Conservation (phyloP, 2,888 invertebrate genomes). For the Willowsia nigromaculata region DNA sequence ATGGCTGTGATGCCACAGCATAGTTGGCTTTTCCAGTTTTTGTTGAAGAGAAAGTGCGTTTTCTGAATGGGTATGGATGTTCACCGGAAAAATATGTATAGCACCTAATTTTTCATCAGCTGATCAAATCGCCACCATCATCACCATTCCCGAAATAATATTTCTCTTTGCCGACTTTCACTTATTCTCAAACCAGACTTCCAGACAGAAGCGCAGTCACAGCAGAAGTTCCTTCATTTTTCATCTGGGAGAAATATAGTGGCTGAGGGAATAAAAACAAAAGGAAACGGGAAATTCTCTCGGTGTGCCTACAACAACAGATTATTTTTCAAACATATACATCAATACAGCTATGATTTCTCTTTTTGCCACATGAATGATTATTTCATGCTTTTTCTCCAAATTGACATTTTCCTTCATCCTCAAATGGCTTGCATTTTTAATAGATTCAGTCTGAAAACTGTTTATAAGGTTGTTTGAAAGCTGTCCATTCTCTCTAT, state of each 20-base stretch:
- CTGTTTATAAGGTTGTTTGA: background rate
- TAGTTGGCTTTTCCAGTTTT: background rate
- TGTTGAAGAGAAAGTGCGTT: background rate
- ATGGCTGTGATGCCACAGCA: background rate
- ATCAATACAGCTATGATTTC: background rate
- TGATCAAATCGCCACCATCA: background rate
- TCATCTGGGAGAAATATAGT: background rate
- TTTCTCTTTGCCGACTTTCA: background rate
- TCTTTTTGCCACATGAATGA: background rate
- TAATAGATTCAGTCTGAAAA: background rate
- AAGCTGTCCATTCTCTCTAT: too few relatives aligned
- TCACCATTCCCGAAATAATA: background rate
- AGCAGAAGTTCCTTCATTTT: background rate
- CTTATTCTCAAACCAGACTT: background rate
- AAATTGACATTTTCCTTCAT: background rate
- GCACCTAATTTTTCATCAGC: constrained; percentile 46
- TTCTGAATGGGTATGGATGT: background rate
- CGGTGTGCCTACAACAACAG: background rate
- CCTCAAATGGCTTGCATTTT: background rate
- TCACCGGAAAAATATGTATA: background rate
- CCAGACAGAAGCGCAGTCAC: background rate
- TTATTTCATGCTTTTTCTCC: background rate
- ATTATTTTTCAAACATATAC: background rate
- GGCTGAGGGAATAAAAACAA: background rate
- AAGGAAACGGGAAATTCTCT: background rate